Base-by-base conservation (phyloP, 1,140 invertebrate species). In the Cydia amplana region DNA sequence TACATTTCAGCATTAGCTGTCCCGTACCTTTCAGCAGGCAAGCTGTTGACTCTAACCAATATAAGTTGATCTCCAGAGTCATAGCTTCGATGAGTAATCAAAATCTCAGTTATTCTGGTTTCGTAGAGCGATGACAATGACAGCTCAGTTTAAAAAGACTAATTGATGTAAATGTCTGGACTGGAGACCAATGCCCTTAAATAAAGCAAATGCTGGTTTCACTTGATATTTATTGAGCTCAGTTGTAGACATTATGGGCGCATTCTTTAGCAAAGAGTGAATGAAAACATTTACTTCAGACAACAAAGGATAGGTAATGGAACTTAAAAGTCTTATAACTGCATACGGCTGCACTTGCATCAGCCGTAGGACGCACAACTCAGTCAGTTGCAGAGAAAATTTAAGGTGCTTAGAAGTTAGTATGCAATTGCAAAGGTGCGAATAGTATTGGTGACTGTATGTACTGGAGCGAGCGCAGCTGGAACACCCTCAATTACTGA, bases 131-230 rank as follows among this genome's bases (percentile, higher is more conserved):
- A 23, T 60, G 18, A 10, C 16, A 60, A 23, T 60, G 20, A 23
- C 55, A 60, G 10, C 20, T 83, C 78, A 83, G 82, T 70, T 36
- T 87, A 77, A 85, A 86, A 84, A 84, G 75, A 75, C 82, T 90
- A 87, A 90, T 91, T 91, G 88, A 89, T 88, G 87, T 82, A 85
- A 90, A 88, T 85, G 81, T 77, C 75, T 88, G 81, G 79, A 80
- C 83, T 86, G 84, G 86, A 79, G 85, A 83, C 79, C 86, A 83
- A 89, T 85, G 87, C 82, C 87, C 87, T 90, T 89, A 74, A 73
- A 73, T 89, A 74, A 73, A 70, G 74, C 36, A 60, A 43, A 32
- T n/a, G 67, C 49, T 60, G 65, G 65, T 70, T 70, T 43, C 65
- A 18, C 65, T 70, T 70, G 32, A 36, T 43, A 16, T n/a, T 70